phyloP scores from a whole-genome alignment of 2,888 invertebrate genomes.

The Dicyrtomina minuta region DNA sequence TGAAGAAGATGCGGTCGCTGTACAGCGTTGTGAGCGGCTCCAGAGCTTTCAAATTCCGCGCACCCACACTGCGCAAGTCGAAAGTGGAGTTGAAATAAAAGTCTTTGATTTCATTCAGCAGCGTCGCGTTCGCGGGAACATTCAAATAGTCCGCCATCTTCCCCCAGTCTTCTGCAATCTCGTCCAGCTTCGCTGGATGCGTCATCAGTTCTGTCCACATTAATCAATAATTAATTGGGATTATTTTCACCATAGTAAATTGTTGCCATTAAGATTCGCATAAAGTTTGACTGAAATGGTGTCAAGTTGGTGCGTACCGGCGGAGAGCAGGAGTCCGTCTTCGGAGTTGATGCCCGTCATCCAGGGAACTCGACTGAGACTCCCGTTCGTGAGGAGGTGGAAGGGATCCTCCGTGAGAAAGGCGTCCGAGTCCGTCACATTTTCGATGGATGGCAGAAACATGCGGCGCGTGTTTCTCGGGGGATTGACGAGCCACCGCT shows the following conservation, averaged over 20 bases:
- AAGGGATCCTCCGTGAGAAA: constrained; percentile 57
- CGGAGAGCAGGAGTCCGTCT: constrained; percentile 11
- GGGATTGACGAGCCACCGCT: constrained; percentile 24
- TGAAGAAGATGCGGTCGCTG: constrained; percentile 40
- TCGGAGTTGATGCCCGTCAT: constrained; percentile 2
- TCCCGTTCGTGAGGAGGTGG: constrained; percentile 2
- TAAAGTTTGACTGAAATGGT: too few species aligned
- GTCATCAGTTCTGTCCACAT: not conserved
- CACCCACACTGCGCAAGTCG: constrained; percentile 20
- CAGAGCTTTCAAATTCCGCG: not conserved
- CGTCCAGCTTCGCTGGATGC: not conserved
- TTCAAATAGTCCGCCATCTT: constrained; percentile 22
- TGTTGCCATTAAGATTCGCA: not conserved
- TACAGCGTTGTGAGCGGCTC: constrained; percentile 26
- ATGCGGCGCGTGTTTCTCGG: constrained; percentile 36
- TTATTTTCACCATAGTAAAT: not conserved
- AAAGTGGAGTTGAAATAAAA: constrained; percentile 39
- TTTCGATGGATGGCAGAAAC: constrained; percentile 41
- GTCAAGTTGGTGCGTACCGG: not conserved
- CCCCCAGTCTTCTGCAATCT: not conserved
- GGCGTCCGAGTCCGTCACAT: constrained; percentile 57
- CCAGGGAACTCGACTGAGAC: not conserved
- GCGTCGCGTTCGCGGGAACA: constrained; percentile 25
- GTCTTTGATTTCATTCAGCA: constrained; percentile 33
- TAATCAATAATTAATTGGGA: not conserved